Evolutionary conservation across 2,113 vertebrate species (phyloP).

Genomic region (Paracanthobrama guichenoti): DNA sequence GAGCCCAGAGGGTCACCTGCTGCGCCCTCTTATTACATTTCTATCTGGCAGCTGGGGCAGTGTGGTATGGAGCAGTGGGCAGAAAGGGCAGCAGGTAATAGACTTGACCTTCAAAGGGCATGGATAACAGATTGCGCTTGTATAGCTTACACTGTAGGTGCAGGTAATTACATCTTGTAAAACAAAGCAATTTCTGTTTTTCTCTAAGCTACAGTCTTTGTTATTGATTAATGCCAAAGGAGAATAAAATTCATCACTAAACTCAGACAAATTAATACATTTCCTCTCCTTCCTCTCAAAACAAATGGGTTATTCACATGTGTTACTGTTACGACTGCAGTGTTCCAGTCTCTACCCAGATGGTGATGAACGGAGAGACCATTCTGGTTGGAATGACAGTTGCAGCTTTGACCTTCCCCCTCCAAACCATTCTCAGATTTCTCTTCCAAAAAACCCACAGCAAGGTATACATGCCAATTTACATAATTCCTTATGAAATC

Average conservation of each 20-base stretch:
- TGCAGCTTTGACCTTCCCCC: conserved; percentile 72
- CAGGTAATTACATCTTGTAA: not conserved
- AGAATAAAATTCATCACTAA: not conserved
- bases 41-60: conserved; percentile 71
- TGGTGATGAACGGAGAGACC: conserved; percentile 67
- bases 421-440: conserved; percentile 76
- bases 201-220: not conserved
- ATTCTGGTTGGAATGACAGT: conserved; percentile 73
- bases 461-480: conserved; percentile 63
- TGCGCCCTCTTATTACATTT: conserved; percentile 73
- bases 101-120: conserved; percentile 14
- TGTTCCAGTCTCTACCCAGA: conserved; percentile 65
- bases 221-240: conserved; percentile 8
- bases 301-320: conserved; percentile 11
- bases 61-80: conserved; percentile 78
- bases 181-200: conserved; percentile 24
- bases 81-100: conserved; percentile 64
- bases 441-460: conserved; percentile 72
- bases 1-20: conserved; percentile 78
- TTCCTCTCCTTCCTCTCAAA: not conserved
- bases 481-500: not conserved
- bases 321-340: conserved; percentile 54
- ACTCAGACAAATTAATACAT: not conserved
- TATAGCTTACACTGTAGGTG: not conserved
- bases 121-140: not conserved